Conservation (phyloP, 1,140 invertebrate species). For the Bactericera cockerelli region DNA sequence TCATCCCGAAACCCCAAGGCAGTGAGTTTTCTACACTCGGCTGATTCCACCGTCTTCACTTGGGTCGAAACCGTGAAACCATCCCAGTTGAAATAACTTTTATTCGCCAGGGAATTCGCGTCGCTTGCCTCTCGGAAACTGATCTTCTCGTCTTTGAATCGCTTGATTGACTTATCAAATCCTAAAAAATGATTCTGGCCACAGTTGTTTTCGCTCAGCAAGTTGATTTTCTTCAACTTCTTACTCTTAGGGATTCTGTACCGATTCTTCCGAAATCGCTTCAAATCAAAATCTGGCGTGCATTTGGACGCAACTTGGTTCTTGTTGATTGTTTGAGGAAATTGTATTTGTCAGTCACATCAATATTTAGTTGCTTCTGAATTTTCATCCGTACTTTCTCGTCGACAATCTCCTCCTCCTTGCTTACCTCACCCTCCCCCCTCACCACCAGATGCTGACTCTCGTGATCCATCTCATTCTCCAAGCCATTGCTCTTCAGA, state of each 20-base stretch:
- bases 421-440: too few species aligned
- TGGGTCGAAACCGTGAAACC: neutral
- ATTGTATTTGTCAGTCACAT: slow-evolving; percentile 7
- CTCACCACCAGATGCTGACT: too few species aligned
- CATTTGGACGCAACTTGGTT: neutral
- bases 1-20: neutral
- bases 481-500: too few species aligned
- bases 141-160: neutral
- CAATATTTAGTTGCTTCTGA: neutral
- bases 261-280: too few species aligned
- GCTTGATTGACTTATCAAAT: neutral
- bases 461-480: too few species aligned
- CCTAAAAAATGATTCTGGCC: slow-evolving; percentile 7
- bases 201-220: too few species aligned
- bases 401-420: neutral
- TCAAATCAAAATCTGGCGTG: neutral
- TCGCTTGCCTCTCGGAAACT: neutral
- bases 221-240: too few species aligned
- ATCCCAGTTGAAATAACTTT: slow-evolving; percentile 4
- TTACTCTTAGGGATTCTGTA: too few species aligned
- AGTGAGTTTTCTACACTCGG: neutral
- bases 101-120: neutral
- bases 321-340: neutral
- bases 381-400: neutral
- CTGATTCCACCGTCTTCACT: neutral